Percentiles rank a stretch among this genome's conserved stretches.
phyloP scores from a whole-genome alignment of 1,140 invertebrate species.

The Drusus annulatus region DNA sequence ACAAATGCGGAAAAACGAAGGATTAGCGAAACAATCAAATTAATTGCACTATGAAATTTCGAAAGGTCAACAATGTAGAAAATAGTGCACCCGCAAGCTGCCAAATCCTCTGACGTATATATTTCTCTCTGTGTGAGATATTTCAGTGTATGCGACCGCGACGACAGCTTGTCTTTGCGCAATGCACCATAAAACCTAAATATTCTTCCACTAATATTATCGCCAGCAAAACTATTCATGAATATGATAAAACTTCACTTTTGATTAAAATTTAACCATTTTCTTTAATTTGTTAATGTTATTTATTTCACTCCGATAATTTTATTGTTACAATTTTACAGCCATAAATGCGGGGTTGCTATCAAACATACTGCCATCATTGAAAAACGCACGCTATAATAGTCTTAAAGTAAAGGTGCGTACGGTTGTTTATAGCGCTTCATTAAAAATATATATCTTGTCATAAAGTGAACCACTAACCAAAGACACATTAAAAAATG shows the following conservation, averaged over 20 bases:
- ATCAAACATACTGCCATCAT: not conserved
- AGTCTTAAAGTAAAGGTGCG: not conserved
- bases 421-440: not conserved
- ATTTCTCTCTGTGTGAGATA: constrained; percentile 34
- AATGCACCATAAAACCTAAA: constrained; percentile 44
- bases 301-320: not conserved
- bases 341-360: constrained; percentile 15
- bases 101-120: constrained; percentile 71
- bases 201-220: not conserved
- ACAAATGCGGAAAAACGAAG: constrained; percentile 62
- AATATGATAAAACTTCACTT: not conserved
- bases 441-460: not conserved
- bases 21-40: constrained; percentile 63
- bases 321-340: constrained; percentile 24
- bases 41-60: constrained; percentile 71
- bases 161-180: constrained; percentile 46
- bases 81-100: constrained; percentile 70
- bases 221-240: not conserved
- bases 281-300: not conserved
- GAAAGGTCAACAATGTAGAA: constrained; percentile 73
- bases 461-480: not conserved
- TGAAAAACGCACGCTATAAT: not conserved
- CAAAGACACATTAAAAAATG: no score
- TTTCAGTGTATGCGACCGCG: constrained; percentile 43
- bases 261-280: not conserved